A percentile compares a stretch with the other conserved stretches of the same genome.
phyloP scores from a whole-genome alignment of 2,113 vertebrate genomes.

The Mixornis gularis region DNA sequence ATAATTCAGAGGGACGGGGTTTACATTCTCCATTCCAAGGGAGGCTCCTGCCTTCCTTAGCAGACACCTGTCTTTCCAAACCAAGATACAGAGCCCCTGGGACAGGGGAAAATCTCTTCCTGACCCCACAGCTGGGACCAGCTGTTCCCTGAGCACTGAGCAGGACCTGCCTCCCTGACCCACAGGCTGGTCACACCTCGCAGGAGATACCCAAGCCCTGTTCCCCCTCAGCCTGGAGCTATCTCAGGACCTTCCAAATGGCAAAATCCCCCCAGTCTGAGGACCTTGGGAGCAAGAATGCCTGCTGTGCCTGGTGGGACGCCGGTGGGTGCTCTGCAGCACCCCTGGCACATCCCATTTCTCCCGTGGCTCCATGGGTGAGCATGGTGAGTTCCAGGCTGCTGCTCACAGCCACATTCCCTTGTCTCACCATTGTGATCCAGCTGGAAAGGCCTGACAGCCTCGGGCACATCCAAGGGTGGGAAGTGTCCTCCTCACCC shows the following conservation, averaged over 20 bases:
- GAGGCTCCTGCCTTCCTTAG: neutral
- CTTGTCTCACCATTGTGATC: neutral
- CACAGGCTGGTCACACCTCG: neutral
- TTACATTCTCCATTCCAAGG: too few species aligned
- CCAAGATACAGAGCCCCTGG: neutral
- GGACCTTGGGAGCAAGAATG: fast-evolving
- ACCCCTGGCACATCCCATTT: neutral
- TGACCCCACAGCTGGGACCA: neutral
- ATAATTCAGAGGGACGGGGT: too few species aligned
- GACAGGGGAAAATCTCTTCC: neutral
- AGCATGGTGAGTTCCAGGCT: neutral
- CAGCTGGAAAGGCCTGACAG: neutral
- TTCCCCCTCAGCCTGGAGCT: neutral
- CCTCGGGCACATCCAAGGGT: neutral
- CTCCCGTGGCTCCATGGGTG: fast-evolving
- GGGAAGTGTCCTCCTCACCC: neutral
- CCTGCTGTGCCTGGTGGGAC: neutral
- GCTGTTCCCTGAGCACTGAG: neutral
- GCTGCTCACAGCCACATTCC: neutral
- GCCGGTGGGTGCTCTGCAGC: neutral
- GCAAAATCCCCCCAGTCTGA: neutral
- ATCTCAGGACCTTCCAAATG: neutral
- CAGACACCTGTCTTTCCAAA: neutral
- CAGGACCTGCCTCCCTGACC: neutral
- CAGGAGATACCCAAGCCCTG: neutral